These are phyloP conservation scores for Periophthalmodon schlosseri DNA, from an alignment of 2,113 vertebrate species.

Conservation along the genomic window DNA sequence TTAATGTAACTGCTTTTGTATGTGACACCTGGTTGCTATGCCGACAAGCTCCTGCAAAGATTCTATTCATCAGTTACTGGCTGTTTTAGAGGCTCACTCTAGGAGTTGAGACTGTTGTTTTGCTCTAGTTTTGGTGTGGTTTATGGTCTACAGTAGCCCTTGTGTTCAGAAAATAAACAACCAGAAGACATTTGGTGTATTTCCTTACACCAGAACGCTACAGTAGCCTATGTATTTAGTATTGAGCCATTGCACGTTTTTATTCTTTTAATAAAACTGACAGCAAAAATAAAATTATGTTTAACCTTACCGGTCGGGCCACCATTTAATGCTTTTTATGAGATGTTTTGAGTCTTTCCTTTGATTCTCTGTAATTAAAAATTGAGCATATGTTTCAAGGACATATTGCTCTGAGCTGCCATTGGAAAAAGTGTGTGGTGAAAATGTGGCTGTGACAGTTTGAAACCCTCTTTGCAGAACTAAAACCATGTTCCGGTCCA, in stretches of 20 bases:
- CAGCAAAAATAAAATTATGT: background rate
- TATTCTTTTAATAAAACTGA: background rate
- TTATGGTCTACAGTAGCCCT: no score
- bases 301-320: background rate
- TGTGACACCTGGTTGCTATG: no score
- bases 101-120: no score
- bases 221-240: background rate
- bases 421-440: slow-evolving; percentile 10
- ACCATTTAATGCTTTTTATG: background rate
- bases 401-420: slow-evolving; percentile 30
- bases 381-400: slow-evolving; percentile 59
- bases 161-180: no score
- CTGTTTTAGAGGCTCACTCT: no score
- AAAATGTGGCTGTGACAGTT: slow-evolving; percentile 36
- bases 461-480: slow-evolving; percentile 21
- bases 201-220: no score
- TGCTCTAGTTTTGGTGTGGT: no score
- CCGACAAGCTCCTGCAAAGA: no score
- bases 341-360: background rate
- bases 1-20: no score
- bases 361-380: slow-evolving; percentile 36
- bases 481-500: slow-evolving; percentile 30
- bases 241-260: background rate
- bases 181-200: no score
- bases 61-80: no score